phyloP scores from a whole-genome alignment of 2,888 invertebrate genomes.

The Microdon myrmicae region DNA sequence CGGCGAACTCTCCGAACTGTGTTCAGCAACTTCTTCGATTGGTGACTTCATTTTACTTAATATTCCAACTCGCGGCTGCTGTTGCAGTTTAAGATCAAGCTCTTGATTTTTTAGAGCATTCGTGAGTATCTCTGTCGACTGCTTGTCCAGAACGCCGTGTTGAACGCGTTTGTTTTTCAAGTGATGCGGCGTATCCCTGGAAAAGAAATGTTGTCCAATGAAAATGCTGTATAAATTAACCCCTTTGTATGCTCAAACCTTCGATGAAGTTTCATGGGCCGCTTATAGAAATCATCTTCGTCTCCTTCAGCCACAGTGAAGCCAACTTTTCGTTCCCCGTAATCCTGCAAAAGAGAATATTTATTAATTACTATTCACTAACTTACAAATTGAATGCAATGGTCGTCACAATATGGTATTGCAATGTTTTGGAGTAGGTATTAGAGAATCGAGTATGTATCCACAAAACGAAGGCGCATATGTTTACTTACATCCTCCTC shows the following conservation, averaged over 20 bases:
- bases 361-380: conserved; percentile 5
- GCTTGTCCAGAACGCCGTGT: conserved; percentile 73
- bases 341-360: conserved; percentile 61
- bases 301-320: conserved; percentile 69
- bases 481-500: conserved; percentile 71
- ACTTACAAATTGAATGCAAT: conserved; percentile 7
- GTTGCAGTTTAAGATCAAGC: conserved; percentile 59
- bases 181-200: conserved; percentile 98
- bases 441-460: background rate
- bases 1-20: conserved; percentile 36
- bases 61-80: conserved; percentile 46
- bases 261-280: conserved; percentile 66
- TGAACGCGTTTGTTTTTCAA: conserved; percentile 96
- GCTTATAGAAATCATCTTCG: conserved; percentile 65
- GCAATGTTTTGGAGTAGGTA: background rate
- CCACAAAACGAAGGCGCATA: too few relatives aligned
- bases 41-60: conserved; percentile 59
- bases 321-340: conserved; percentile 73
- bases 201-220: conserved; percentile 70
- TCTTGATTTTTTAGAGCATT: conserved; percentile 62
- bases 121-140: conserved; percentile 74
- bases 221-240: too few relatives aligned
- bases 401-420: background rate
- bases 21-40: conserved; percentile 61
- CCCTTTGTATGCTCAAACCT: conserved; percentile 56